A percentile compares a stretch with the other conserved stretches of the same genome.
Conservation (phyloP, 35 echinoderm and acorn worm species). For the Chiridota heheva region DNA sequence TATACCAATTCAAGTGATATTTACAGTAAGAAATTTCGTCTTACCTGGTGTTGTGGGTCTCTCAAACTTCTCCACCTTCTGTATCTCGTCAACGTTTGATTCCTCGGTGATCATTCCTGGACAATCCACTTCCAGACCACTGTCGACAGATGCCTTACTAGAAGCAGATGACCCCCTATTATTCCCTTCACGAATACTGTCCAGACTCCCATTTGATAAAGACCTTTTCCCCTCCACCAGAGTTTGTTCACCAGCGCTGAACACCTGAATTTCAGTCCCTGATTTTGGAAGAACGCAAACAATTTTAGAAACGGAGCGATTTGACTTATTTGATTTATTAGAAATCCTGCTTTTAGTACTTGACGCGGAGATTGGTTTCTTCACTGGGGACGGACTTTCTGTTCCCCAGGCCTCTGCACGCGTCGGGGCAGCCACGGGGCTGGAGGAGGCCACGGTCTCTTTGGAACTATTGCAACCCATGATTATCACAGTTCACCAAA, state of each 20-base stretch:
- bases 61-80: conserved; percentile 39
- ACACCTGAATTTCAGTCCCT: background rate
- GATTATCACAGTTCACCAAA: background rate
- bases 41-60: conserved; percentile 94
- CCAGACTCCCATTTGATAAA: conserved; percentile 22
- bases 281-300: conserved; percentile 15
- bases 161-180: conserved; percentile 86
- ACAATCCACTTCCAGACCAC: conserved; percentile 81
- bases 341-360: conserved; percentile 1
- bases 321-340: too few species aligned
- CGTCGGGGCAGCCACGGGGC: background rate
- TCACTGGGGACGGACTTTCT: background rate
- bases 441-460: background rate
- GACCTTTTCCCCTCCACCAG: background rate
- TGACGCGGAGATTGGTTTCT: conserved; percentile 12
- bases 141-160: conserved; percentile 82
- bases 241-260: background rate
- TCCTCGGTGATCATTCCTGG: conserved; percentile 81
- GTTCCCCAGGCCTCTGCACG: conserved; percentile 20
- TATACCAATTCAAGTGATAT: too few species aligned
- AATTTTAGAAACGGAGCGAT: background rate
- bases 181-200: background rate
- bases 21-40: background rate
- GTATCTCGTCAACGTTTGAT: conserved; percentile 32
- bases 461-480: conserved; percentile 42